phyloP scores from a whole-genome alignment of 1,140 invertebrate species.

The Armadillidium nasatum region DNA sequence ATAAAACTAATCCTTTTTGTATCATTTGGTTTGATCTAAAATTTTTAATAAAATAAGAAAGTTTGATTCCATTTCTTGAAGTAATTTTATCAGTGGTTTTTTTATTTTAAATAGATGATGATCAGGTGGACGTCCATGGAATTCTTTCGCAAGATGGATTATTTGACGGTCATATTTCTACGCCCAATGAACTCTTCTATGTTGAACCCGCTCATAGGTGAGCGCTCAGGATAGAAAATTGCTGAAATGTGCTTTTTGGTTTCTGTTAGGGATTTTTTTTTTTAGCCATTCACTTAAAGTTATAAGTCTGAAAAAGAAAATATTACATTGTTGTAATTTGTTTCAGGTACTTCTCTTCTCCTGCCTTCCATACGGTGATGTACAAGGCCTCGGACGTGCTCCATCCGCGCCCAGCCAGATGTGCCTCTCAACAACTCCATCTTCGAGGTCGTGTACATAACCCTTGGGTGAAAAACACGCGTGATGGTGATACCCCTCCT shows the following conservation, averaged over 20 bases:
- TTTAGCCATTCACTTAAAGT: no score
- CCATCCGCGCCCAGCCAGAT: conserved; percentile 54
- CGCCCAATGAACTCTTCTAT: conserved; percentile 70
- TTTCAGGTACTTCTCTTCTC: conserved; percentile 36
- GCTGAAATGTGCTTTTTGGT: no score
- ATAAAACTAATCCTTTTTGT: conserved; percentile 26
- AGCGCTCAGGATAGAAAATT: no score
- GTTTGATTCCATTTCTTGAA: no score
- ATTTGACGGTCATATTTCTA: conserved; percentile 81
- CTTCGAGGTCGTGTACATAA: conserved; percentile 34
- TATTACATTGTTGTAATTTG: no score
- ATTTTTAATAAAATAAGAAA: no score
- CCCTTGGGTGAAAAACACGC: conserved; percentile 28
- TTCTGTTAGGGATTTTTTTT: no score
- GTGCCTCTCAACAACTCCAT: conserved; percentile 59
- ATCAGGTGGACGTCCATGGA: conserved; percentile 74
- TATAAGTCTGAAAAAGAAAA: no score
- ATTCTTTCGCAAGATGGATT: conserved; percentile 77
- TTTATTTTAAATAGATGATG: conserved; percentile 64
- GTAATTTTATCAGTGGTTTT: background rate
- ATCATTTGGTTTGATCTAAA: no score
- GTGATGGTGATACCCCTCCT: no score
- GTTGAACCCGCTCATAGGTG: conserved; percentile 79
- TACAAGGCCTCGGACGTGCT: conserved; percentile 75
- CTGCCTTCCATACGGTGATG: conserved; percentile 69